Evolutionary conservation across 2,888 invertebrate species (phyloP).

Genomic region (Tanytarsus gracilentus): DNA sequence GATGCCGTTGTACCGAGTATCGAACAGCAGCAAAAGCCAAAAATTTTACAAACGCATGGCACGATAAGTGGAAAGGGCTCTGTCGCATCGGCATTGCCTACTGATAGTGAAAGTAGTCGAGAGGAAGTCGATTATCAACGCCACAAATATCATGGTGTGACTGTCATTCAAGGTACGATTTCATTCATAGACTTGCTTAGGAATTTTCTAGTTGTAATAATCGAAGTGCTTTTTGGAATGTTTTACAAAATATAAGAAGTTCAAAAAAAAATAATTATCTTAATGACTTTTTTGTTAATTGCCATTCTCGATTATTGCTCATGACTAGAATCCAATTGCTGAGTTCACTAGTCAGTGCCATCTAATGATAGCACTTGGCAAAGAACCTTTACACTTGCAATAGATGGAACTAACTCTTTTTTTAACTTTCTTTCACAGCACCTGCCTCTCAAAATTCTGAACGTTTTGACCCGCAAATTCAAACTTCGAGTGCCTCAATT

Average conservation of each 20-base stretch:
- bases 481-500: slow-evolving; percentile 25
- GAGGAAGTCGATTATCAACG: background rate
- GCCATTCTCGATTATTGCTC: background rate
- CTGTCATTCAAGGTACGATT: slow-evolving; percentile 26
- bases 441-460: slow-evolving; percentile 13
- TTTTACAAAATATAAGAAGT: background rate
- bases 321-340: background rate
- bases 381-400: background rate
- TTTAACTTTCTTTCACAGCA: background rate
- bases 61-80: slow-evolving; percentile 32
- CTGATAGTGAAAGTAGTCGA: slow-evolving; percentile 6
- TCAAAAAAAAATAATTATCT: no score
- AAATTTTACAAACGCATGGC: slow-evolving; percentile 32
- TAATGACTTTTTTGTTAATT: slow-evolving; percentile 1
- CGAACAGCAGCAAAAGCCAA: slow-evolving; percentile 36
- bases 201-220: slow-evolving; percentile 7
- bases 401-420: background rate
- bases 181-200: background rate
- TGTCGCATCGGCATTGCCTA: no score
- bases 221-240: slow-evolving; percentile 1
- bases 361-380: background rate
- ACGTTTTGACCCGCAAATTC: slow-evolving; percentile 15
- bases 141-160: slow-evolving; percentile 8
- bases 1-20: slow-evolving; percentile 41
- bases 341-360: background rate